These are phyloP conservation scores for Lycophotia porphyrea DNA, from an alignment of 2,888 invertebrate genomes.

Conservation along the genomic window DNA sequence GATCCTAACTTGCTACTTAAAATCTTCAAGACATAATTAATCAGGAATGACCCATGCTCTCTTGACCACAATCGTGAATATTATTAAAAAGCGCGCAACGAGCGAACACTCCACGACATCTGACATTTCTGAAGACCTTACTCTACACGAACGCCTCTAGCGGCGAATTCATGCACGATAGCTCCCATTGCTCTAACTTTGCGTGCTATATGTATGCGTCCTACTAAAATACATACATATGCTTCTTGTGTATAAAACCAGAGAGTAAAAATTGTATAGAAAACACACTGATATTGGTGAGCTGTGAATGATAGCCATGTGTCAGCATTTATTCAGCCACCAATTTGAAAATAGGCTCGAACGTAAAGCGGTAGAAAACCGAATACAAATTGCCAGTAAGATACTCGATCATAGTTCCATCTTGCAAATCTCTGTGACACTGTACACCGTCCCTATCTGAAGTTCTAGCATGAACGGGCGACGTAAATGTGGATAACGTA, in stretches of 20 bases:
- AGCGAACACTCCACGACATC: no score
- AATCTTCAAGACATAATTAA: no score
- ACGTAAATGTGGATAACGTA: background rate
- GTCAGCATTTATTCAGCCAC: slow-evolving; percentile 46
- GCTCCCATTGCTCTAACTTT: background rate
- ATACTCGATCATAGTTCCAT: slow-evolving; percentile 49
- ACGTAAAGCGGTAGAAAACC: slow-evolving; percentile 36
- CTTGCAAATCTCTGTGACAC: slow-evolving; percentile 52
- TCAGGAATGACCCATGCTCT: no score
- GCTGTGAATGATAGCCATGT: slow-evolving; percentile 35
- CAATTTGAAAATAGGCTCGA: slow-evolving; percentile 40
- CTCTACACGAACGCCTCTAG: no score
- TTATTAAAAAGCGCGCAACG: no score
- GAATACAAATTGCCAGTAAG: slow-evolving; percentile 61
- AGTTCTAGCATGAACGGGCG: background rate
- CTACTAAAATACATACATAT: background rate
- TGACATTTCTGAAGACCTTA: no score
- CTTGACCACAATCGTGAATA: no score
- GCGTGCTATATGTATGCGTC: no score
- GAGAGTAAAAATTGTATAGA: background rate
- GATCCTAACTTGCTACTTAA: no score
- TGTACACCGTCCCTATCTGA: slow-evolving; percentile 48
- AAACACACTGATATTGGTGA: background rate
- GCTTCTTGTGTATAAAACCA: background rate
- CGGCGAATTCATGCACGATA: no score